Conservation (phyloP, 2,797 vertebrate genomes). For the Silurus aristotelis region DNA sequence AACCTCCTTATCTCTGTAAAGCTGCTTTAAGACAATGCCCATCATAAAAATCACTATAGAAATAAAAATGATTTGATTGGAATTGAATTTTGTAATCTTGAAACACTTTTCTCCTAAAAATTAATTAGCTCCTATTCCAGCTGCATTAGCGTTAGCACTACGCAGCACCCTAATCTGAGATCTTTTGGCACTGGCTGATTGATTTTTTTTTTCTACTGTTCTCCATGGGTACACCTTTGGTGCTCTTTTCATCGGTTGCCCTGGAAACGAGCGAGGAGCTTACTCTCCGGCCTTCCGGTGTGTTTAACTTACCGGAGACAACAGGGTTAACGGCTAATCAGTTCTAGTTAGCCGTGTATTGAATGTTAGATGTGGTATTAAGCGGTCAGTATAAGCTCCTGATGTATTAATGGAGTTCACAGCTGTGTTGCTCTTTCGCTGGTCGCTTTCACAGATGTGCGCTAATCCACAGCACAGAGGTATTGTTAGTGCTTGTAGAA, state of each 20-base stretch:
- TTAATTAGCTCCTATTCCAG: not conserved
- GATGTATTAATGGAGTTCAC: not conserved
- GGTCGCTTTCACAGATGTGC: not conserved
- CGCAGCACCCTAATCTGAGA: conserved; percentile 2
- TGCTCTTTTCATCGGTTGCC: conserved; percentile 45
- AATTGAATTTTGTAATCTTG: not conserved
- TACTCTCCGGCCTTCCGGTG: conserved; percentile 20
- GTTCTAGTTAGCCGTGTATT: not conserved
- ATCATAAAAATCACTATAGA: no score
- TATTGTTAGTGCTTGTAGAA: not conserved
- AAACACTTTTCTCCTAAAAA: not conserved
- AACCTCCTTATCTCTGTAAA: no score
- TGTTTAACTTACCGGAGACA: conserved; percentile 12
- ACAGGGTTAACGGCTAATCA: conserved; percentile 11
- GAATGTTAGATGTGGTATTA: conserved; percentile 10
- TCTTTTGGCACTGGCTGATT: conserved; percentile 30
- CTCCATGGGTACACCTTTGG: conserved; percentile 29
- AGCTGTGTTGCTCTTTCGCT: not conserved
- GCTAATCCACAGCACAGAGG: not conserved
- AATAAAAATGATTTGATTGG: no score
- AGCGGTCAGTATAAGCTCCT: not conserved
- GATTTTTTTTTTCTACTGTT: conserved; percentile 3
- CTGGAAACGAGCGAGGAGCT: conserved; percentile 42
- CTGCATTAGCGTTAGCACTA: not conserved
- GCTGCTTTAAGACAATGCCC: no score